These are phyloP conservation scores for Entomobrya proxima DNA, from an alignment of 2,888 invertebrate genomes.

Conservation along the genomic window DNA sequence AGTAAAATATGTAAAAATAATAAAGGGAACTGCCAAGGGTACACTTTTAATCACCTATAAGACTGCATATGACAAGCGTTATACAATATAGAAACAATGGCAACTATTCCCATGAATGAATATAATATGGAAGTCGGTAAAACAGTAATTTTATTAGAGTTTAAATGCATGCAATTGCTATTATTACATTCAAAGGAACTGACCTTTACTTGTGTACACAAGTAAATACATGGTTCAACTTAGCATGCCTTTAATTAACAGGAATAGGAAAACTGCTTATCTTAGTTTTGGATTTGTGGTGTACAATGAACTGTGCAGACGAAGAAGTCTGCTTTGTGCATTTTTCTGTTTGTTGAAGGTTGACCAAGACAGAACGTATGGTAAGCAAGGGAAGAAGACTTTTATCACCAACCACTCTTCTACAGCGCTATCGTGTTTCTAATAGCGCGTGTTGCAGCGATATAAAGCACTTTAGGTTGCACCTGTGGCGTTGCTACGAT, in stretches of 20 bases:
- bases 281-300: background rate
- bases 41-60: background rate
- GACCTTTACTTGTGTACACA: conserved; percentile 12
- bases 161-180: background rate
- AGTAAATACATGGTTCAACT: background rate
- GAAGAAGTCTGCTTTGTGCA: background rate
- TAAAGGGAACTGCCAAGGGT: background rate
- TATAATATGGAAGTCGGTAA: background rate
- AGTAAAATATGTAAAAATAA: background rate
- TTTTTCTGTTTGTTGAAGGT: background rate
- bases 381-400: background rate
- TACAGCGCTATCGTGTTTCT: background rate
- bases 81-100: background rate
- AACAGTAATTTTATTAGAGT: background rate
- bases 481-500: background rate
- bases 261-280: background rate
- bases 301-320: background rate
- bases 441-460: background rate
- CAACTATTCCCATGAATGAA: background rate
- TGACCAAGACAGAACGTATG: background rate
- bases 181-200: background rate
- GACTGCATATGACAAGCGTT: background rate
- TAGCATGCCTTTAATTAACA: conserved; percentile 12
- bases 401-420: background rate
- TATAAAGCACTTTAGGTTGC: background rate